Percentiles rank a stretch among this genome's conserved stretches.
phyloP scores from a whole-genome alignment of 2,113 vertebrate species.

The Meriones unguiculatus region DNA sequence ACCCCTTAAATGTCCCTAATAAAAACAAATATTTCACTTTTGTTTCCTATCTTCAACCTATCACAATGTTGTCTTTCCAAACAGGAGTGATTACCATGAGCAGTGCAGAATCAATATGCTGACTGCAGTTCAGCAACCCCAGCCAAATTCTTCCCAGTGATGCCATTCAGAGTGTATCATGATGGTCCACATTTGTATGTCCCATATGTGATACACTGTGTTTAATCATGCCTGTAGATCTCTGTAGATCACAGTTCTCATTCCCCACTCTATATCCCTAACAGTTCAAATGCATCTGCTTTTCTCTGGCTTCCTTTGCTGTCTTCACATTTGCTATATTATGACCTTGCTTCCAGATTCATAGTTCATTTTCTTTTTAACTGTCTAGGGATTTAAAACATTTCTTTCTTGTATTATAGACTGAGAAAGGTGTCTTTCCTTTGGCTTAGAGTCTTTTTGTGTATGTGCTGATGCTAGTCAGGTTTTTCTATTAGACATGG shows the following conservation, averaged over 20 bases:
- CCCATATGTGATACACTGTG: background rate
- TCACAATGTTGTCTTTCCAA: background rate
- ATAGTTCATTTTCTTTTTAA: background rate
- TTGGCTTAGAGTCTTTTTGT: background rate
- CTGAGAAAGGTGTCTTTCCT: background rate
- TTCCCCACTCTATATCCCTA: background rate
- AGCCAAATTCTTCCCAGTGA: background rate
- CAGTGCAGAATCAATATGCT: background rate
- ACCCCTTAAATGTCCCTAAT: background rate
- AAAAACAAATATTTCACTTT: background rate
- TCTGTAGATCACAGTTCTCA: background rate
- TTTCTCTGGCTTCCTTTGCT: background rate
- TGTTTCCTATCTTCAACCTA: background rate
- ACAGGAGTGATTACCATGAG: background rate
- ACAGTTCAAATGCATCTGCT: background rate
- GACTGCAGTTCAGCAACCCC: background rate
- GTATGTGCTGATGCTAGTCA: background rate
- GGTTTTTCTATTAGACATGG: background rate
- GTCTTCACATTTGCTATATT: background rate
- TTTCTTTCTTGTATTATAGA: conserved; percentile 3
- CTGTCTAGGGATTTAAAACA: background rate
- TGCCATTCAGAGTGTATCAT: background rate
- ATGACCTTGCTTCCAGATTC: background rate
- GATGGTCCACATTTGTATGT: background rate
- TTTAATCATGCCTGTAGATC: background rate